Evolutionary conservation across 2,888 invertebrate species (phyloP), one percentile per base, ranked within the genome.

Genomic region (Lampropteryx suffumata): DNA sequence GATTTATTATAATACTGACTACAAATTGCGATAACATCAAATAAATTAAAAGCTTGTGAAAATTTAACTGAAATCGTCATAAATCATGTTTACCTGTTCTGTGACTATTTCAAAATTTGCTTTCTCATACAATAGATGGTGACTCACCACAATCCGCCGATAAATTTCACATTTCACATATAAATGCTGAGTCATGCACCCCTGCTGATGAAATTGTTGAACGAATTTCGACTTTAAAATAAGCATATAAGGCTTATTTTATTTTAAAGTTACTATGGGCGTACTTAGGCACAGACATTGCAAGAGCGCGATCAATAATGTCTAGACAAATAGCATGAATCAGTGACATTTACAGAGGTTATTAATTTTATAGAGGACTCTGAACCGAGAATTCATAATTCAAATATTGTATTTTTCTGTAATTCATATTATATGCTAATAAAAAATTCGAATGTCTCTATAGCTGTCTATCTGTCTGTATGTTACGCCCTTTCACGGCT

Each of bases 311-410:
- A 62, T 67, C 65, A 49, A 65, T 67, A 62, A 33, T 52, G 65
- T 67, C 67, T 67, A 67, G 67, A 65, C 65, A 55, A 57, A 62
- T 54, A 50, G 47, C 50, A 56, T 58, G 48, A 58, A 52, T 56
- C 47, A 52, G 29, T 26, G 47, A 42, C 32, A 30, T 32, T n/a
- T 42, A 42, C 26, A 37, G n/a, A 14, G 26, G 32, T 14, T 27
- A 45, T 40, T 39, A 41, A 43, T 47, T 42, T 14, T 27, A 8
- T n/a, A 26, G 27, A 35, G 27, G 29, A 21, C 33, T 17, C 4
- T 17, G 17, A 39, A 43, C 28, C 8, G 32, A 46, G 21, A 3
- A 17, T 3, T 17, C 4, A 3, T 17, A 17, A 3, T 17, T 17
- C 2, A 17, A 17, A 17, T 3, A 17, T n/a, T n/a, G n/a, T n/a